phyloP scores from a whole-genome alignment of 2,888 invertebrate species.

The Xiphydria camelus region DNA sequence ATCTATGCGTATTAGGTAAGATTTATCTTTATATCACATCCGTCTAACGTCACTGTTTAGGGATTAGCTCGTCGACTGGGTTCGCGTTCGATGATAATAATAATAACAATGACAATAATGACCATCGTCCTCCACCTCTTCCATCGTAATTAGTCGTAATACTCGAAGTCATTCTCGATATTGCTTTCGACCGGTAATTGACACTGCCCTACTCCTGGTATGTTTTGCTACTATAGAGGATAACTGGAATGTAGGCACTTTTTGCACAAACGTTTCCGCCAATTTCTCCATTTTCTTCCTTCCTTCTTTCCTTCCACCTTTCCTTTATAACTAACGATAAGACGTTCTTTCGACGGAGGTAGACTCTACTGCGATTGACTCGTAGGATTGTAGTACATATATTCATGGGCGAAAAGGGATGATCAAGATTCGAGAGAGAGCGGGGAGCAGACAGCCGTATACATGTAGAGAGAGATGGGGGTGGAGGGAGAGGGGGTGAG shows the following conservation, averaged over 20 bases:
- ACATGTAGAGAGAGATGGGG: conserved; percentile 2
- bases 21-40: conserved; percentile 38
- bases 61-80: conserved; percentile 16
- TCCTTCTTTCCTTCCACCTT: conserved; percentile 6
- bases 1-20: conserved; percentile 16
- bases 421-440: conserved; percentile 24
- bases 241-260: conserved; percentile 42
- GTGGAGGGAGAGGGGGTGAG: conserved; percentile 12
- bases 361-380: conserved; percentile 6
- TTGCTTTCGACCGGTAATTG: conserved; percentile 35
- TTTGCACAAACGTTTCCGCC: conserved; percentile 26
- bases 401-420: no score
- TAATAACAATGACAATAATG: conserved; percentile 26
- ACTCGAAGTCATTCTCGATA: conserved; percentile 4
- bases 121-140: background rate
- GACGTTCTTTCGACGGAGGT: conserved; percentile 11
- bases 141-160: background rate
- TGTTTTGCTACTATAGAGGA: conserved; percentile 28
- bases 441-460: conserved; percentile 20
- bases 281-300: background rate
- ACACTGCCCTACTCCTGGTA: conserved; percentile 37
- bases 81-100: conserved; percentile 32
- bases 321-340: no score
- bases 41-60: conserved; percentile 27
- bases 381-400: no score